These are phyloP conservation scores for Rhogogaster chlorosoma DNA, from an alignment of 2,888 invertebrate species.

Conservation along the genomic window DNA sequence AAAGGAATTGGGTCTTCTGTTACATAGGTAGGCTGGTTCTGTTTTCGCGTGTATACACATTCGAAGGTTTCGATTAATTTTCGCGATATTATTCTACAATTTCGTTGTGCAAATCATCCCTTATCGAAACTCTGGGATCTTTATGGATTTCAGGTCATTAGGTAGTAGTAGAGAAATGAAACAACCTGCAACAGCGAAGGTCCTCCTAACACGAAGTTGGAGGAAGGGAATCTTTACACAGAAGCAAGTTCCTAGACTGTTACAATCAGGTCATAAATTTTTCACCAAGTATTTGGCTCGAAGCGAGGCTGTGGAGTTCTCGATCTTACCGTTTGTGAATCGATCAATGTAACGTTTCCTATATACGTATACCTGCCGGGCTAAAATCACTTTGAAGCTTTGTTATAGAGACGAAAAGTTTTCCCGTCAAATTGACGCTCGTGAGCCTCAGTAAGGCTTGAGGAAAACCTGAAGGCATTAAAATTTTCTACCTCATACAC, in stretches of 20 bases:
- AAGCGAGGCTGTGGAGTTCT: neutral
- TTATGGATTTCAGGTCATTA: neutral
- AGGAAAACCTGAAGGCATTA: neutral
- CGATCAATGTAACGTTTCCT: neutral
- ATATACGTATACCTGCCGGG: neutral
- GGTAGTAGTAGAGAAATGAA: neutral
- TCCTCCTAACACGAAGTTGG: too few relatives aligned
- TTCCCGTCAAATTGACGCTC: constrained; percentile 5
- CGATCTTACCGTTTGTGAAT: neutral
- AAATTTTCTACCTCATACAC: constrained; percentile 3
- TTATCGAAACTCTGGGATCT: neutral
- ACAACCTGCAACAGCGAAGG: neutral
- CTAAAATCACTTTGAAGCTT: neutral
- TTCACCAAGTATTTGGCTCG: neutral
- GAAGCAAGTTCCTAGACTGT: neutral
- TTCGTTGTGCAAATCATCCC: constrained; percentile 10
- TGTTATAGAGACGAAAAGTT: neutral
- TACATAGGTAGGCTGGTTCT: neutral
- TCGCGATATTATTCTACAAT: neutral
- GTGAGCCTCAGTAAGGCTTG: neutral
- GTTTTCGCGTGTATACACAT: constrained; percentile 16
- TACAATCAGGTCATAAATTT: constrained; percentile 17
- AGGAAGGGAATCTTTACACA: neutral
- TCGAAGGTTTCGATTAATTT: constrained; percentile 18
- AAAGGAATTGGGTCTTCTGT: neutral